phyloP scores from a whole-genome alignment of 30 jellyfish, hydroid and myxozoan species.

The Catostylus mosaicus region DNA sequence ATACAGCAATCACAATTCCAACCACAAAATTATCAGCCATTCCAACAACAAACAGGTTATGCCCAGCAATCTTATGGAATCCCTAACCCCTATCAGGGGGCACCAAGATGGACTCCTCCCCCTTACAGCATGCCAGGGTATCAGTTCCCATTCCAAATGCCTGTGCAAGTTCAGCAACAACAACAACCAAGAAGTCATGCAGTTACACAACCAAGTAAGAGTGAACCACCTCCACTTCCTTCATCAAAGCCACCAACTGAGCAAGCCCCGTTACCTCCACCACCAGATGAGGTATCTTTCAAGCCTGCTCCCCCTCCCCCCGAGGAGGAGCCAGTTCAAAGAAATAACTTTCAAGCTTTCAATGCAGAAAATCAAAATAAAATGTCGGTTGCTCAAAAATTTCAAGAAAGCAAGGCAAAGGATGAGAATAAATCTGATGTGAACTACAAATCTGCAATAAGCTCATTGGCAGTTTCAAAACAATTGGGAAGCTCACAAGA shows the following conservation, averaged over 20 bases:
- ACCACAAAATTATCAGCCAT: conserved; percentile 25
- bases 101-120: conserved; percentile 36
- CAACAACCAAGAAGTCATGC: conserved; percentile 24
- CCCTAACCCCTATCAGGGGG: conserved; percentile 3
- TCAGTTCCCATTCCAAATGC: conserved; percentile 32
- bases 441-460: conserved; percentile 29
- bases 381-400: background rate
- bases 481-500: conserved; percentile 36
- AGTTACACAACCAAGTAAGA: background rate
- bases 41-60: conserved; percentile 9
- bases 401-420: background rate
- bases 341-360: background rate
- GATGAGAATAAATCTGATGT: conserved; percentile 1
- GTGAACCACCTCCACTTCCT: conserved; percentile 42
- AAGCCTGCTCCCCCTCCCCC: conserved; percentile 72
- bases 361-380: background rate
- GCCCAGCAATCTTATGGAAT: conserved; percentile 13
- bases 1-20: conserved; percentile 12
- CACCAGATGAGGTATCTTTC: conserved; percentile 22
- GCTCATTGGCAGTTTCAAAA: conserved; percentile 28
- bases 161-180: conserved; percentile 26
- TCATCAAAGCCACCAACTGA: conserved; percentile 36
- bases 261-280: conserved; percentile 60
- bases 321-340: conserved; percentile 26
- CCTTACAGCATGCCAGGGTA: conserved; percentile 46